Evolutionary conservation across 2,888 invertebrate genomes (phyloP).

Genomic region (Drosophila barbarae): DNA sequence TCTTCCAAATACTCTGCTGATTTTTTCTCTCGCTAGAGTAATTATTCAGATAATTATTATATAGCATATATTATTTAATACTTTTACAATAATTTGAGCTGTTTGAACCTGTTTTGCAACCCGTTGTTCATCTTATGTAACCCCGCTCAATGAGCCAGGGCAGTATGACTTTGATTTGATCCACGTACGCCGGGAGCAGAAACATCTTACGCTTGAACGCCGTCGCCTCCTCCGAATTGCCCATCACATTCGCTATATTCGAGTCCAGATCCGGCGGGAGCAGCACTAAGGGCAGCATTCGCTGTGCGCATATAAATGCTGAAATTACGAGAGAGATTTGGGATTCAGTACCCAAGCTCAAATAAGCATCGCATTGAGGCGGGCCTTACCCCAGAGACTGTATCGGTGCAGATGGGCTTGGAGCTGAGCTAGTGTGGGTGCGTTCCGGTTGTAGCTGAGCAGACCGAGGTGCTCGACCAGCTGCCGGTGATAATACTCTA

Average conservation of each 20-base stretch:
- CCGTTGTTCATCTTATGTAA: slow-evolving; percentile 46
- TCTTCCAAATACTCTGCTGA: neutral
- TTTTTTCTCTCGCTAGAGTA: neutral
- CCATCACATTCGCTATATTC: slow-evolving; percentile 62
- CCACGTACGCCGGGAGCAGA: slow-evolving; percentile 65
- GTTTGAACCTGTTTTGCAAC: slow-evolving; percentile 6
- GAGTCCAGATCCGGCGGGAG: slow-evolving; percentile 68
- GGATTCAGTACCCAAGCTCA: neutral
- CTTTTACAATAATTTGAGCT: neutral
- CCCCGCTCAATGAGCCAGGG: slow-evolving; percentile 74
- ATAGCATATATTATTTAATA: slow-evolving; percentile 1
- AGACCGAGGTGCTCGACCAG: slow-evolving; percentile 65
- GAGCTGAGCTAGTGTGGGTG: slow-evolving; percentile 71
- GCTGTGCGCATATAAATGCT: slow-evolving; percentile 63
- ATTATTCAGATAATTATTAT: slow-evolving; percentile 1
- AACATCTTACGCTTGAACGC: slow-evolving; percentile 68
- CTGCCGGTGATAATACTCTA: slow-evolving; percentile 73
- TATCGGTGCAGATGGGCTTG: slow-evolving; percentile 67
- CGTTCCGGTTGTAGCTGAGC: slow-evolving; percentile 61
- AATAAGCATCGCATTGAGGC: slow-evolving; percentile 2
- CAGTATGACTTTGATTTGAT: slow-evolving; percentile 68
- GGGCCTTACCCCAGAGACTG: slow-evolving; percentile 66
- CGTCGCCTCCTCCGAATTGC: slow-evolving; percentile 53
- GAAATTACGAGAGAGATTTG: slow-evolving; percentile 8
- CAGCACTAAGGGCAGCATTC: slow-evolving; percentile 63